Evolutionary conservation across 37 sponge, comb jelly and placozoan genomes (phyloP), one percentile per base, ranked within the genome.

Genomic region (Halisarca cf. caerulea): DNA sequence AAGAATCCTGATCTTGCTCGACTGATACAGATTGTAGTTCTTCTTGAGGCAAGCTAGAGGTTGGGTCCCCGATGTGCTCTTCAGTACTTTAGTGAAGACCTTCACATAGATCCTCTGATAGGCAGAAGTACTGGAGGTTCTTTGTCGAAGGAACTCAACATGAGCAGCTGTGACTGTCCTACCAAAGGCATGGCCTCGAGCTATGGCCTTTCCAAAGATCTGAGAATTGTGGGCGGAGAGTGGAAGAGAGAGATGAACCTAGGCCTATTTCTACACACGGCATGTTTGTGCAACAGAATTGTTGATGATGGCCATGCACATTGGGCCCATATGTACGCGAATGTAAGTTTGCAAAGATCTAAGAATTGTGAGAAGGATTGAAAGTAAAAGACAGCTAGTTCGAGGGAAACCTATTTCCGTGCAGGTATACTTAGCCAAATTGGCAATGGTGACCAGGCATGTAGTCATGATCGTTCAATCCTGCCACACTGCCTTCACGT

Each of bases 111-210:
- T 64, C 32, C 53, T 86, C 41, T 66, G 69, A 32, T 66, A 69
- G n/a, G 66, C 78, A 3, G 28, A 3, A 35, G 1, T 25, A 25
- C 24, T 62, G 38, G 32, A 34, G 3, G 36, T 28, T 47, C 58
- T 79, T 32, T 33, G 9, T 8, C 80, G 69, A 8, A 80, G 58
- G 25, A 66, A 64, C 40, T 69, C 80, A 33, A 59, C 69, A 69
- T 66, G 55, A 35, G 44, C 61, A 0, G 79, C 78, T 4, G 88
- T 88, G 1, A 35, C 68, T 20, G 64, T 88, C 39, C 54, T 60
- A 30, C 83, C 83, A 88, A 88, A 88, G n/a, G 83, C 83, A 62
- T 82, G 39, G 0, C 88, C 88, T 25, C 45, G 14, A n/a, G 88
- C 88, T 25, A 83, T 30, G 28, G 55, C 88, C 58, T 64, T 82